phyloP scores from a whole-genome alignment of 1,140 invertebrate genomes.

The Drosophila rufa region DNA sequence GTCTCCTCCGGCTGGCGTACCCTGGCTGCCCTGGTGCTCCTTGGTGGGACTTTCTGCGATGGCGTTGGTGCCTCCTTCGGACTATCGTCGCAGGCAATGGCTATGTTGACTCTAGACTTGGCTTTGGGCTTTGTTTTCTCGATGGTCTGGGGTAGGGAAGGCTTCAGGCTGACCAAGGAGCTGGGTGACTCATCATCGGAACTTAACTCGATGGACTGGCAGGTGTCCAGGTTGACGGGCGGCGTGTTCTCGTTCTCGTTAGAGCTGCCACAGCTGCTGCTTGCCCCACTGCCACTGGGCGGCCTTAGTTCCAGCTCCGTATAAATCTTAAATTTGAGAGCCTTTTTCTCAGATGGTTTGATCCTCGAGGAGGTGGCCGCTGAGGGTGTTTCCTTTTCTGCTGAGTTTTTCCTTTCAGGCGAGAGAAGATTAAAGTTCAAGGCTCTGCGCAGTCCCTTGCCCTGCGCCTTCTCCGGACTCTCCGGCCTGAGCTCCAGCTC shows the following conservation, averaged over 20 bases:
- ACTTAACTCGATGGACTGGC: slow-evolving; percentile 60
- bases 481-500: slow-evolving; percentile 34
- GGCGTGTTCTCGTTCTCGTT: slow-evolving; percentile 8
- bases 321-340: slow-evolving; percentile 45
- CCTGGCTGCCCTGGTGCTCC: slow-evolving; percentile 3
- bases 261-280: neutral
- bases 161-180: slow-evolving; percentile 1
- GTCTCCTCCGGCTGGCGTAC: slow-evolving; percentile 11
- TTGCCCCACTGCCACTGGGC: slow-evolving; percentile 3
- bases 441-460: slow-evolving; percentile 25
- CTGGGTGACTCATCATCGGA: slow-evolving; percentile 34
- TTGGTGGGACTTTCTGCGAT: neutral
- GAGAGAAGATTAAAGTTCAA: slow-evolving; percentile 47
- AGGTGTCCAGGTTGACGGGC: slow-evolving; percentile 51
- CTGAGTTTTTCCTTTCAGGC: slow-evolving; percentile 31
- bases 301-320: slow-evolving; percentile 37
- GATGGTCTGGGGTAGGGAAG: neutral
- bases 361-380: neutral
- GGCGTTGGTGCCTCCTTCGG: neutral
- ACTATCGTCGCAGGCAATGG: slow-evolving; percentile 3
- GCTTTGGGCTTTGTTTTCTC: neutral
- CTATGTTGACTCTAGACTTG: neutral
- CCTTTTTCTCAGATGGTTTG: slow-evolving; percentile 18
- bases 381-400: neutral
- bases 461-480: neutral